A percentile compares a stretch with the other conserved stretches of the same genome.
phyloP scores from a whole-genome alignment of 2,888 invertebrate genomes.

The Pseudanteris insignis region DNA sequence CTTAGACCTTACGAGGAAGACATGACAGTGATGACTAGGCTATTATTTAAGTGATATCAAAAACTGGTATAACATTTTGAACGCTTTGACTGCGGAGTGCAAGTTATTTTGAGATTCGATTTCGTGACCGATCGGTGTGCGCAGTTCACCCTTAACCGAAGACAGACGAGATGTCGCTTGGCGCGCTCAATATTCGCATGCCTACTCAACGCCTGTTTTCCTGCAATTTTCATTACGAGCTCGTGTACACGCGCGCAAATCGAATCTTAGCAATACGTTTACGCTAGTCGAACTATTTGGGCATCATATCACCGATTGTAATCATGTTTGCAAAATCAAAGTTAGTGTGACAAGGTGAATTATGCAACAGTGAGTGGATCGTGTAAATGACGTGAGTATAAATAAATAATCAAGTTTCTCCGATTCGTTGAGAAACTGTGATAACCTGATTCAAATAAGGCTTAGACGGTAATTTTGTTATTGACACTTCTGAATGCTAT shows the following conservation, averaged over 20 bases:
- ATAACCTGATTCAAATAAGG: conserved; percentile 14
- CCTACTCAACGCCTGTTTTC: too few species aligned
- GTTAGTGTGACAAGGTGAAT: conserved; percentile 8
- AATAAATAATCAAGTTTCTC: conserved; percentile 18
- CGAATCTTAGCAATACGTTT: conserved; percentile 25
- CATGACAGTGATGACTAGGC: conserved; percentile 54
- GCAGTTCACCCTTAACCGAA: too few species aligned
- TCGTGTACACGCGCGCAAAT: conserved; percentile 13
- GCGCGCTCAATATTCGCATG: too few species aligned
- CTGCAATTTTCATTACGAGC: background rate
- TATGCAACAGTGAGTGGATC: conserved; percentile 6
- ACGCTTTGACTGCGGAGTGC: conserved; percentile 2
- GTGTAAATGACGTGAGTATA: conserved; percentile 19
- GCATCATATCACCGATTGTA: conserved; percentile 30
- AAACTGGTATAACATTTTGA: conserved; percentile 9
- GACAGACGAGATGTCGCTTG: too few species aligned
- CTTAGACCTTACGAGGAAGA: conserved; percentile 61
- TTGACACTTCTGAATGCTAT: conserved; percentile 5
- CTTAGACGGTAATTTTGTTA: conserved; percentile 1
- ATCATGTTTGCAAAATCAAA: conserved; percentile 18
- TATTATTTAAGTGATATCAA: conserved; percentile 27
- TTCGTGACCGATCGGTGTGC: too few species aligned
- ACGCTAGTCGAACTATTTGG: conserved; percentile 43
- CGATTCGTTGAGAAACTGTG: conserved; percentile 6
- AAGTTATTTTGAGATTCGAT: conserved; percentile 9